Evolutionary conservation across 2,797 vertebrate species (phyloP).

Genomic region (Cossypha niveicapilla): DNA sequence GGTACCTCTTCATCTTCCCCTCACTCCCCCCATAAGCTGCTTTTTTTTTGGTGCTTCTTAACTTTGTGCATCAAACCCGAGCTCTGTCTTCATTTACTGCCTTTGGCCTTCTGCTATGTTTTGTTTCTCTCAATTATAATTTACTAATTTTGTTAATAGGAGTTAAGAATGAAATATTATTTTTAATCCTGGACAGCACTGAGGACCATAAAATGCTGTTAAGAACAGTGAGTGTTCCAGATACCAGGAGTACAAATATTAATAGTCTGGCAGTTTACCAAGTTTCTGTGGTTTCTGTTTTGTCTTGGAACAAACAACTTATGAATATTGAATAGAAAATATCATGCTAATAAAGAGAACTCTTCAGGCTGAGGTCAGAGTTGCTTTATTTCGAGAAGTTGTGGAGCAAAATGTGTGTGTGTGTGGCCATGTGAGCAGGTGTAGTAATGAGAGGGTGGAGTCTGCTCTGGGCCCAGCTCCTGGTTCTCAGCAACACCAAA

Average conservation of each 20-base stretch:
- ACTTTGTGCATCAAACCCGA: not conserved
- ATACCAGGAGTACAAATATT: not conserved
- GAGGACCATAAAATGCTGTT: not conserved
- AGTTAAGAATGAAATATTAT: not conserved
- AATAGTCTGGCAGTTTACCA: not conserved
- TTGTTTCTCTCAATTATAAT: not conserved
- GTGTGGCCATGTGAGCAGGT: fast-evolving
- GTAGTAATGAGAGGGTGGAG: not conserved
- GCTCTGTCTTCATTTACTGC: not conserved
- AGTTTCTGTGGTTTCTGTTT: not conserved
- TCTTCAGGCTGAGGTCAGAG: not conserved
- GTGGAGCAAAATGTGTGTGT: not conserved
- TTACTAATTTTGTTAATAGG: not conserved
- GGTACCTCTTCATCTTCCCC: not conserved
- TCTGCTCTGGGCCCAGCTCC: not conserved
- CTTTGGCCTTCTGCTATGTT: not conserved
- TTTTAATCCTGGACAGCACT: not conserved
- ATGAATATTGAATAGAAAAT: not conserved
- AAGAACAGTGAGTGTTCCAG: not conserved
- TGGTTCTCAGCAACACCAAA: not conserved
- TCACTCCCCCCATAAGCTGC: not conserved
- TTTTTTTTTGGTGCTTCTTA: not conserved
- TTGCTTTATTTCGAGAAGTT: not conserved
- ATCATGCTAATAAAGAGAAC: not conserved
- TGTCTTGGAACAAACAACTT: not conserved